Evolutionary conservation across 2,797 vertebrate genomes (phyloP).

Genomic region (Muraenolepis orangiensis): DNA sequence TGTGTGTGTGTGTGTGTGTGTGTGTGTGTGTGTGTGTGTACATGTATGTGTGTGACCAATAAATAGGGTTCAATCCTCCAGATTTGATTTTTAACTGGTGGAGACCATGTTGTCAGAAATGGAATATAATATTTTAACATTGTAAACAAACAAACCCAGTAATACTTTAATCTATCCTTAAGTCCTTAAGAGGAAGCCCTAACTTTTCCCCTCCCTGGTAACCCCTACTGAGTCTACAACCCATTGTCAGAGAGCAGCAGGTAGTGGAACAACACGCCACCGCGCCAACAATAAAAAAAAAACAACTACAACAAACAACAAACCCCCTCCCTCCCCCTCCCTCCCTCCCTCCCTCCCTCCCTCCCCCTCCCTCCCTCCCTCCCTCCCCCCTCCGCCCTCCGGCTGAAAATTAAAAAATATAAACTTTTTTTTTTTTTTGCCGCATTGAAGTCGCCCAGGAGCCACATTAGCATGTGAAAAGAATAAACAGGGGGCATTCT

Average conservation of each 20-base stretch:
- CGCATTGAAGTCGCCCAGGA: constrained; percentile 76
- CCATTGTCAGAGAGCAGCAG: constrained; percentile 58
- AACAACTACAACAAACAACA: no score
- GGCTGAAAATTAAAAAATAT: constrained; percentile 32
- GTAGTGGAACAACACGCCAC: constrained; percentile 30
- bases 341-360: no score
- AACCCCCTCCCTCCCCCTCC: no score
- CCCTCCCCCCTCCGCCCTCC: background rate
- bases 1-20: no score
- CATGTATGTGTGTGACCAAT: no score
- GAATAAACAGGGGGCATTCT: constrained; percentile 79
- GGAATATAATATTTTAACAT: background rate
- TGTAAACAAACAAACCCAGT: constrained; percentile 26
- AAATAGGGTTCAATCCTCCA: no score
- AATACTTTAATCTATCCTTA: background rate
- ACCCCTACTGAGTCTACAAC: constrained; percentile 53
- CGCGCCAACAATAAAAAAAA: no score
- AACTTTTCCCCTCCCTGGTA: background rate
- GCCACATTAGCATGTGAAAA: constrained; percentile 81
- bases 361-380: background rate
- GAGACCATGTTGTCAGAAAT: background rate
- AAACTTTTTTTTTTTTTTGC: constrained; percentile 72
- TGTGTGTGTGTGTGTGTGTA: no score
- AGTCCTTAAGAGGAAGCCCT: background rate
- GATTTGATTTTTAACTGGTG: no score